Conservation (phyloP, 2,113 vertebrate species). For the Istiophorus platypterus region DNA sequence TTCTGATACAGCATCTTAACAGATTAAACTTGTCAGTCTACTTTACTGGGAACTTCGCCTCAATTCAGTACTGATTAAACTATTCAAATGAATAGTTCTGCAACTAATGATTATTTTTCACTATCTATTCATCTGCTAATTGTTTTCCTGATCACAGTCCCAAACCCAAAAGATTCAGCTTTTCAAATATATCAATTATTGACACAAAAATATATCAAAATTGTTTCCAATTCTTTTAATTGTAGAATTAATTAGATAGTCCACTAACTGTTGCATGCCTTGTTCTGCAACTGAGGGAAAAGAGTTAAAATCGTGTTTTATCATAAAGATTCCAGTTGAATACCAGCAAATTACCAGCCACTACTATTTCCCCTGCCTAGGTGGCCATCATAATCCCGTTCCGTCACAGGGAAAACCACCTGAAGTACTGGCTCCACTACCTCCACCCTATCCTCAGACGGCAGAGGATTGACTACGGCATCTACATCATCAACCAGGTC, state of each 20-base stretch:
- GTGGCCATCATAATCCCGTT: constrained; percentile 99
- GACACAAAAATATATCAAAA: too few species aligned
- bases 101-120: too few species aligned
- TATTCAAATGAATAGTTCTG: background rate
- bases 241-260: too few species aligned
- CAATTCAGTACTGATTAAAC: background rate
- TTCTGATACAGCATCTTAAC: background rate
- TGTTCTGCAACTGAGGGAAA: background rate
- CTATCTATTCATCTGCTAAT: too few species aligned
- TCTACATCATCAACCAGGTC: constrained; percentile 99
- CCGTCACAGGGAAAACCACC: constrained; percentile 96
- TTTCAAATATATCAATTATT: too few species aligned
- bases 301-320: background rate
- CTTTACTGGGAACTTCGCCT: too few species aligned
- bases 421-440: constrained; percentile 99
- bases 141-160: too few species aligned
- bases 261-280: too few species aligned
- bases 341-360: background rate
- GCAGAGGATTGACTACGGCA: constrained; percentile 95
- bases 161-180: too few species aligned
- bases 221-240: too few species aligned
- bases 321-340: background rate
- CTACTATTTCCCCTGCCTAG: constrained; percentile 36
- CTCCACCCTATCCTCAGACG: constrained; percentile 96
- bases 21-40: background rate